These are phyloP conservation scores for Entomobrya proxima DNA, from an alignment of 2,888 invertebrate species.

Conservation along the genomic window DNA sequence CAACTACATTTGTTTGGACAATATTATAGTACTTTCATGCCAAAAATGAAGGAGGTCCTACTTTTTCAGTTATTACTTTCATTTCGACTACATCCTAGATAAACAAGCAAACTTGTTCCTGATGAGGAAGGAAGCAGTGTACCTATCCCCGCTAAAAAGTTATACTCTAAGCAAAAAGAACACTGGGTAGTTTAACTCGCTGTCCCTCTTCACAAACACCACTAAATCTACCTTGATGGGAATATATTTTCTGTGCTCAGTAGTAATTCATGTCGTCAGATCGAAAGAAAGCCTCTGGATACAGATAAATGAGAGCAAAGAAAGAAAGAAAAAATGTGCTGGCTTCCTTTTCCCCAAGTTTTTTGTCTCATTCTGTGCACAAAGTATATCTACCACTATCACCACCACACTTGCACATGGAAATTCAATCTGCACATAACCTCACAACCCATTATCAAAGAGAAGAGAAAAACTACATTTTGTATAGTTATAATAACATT, in stretches of 20 bases:
- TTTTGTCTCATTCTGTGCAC: background rate
- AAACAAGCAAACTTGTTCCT: slow-evolving; percentile 19
- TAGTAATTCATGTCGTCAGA: slow-evolving; percentile 51
- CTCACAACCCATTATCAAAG: slow-evolving; percentile 28
- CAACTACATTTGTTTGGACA: background rate
- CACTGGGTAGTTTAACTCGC: background rate
- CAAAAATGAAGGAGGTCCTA: background rate
- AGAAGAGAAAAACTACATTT: background rate
- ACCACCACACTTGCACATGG: background rate
- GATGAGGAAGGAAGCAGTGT: slow-evolving; percentile 6
- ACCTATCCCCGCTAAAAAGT: slow-evolving; percentile 3
- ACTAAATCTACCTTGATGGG: background rate
- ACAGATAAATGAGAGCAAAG: slow-evolving; percentile 47
- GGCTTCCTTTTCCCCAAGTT: slow-evolving; percentile 24
- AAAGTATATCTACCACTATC: background rate
- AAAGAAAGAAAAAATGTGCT: slow-evolving; percentile 41
- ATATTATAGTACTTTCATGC: background rate
- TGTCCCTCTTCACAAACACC: background rate
- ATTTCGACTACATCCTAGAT: background rate
- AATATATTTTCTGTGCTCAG: slow-evolving; percentile 4
- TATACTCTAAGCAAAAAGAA: background rate
- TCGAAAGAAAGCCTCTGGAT: slow-evolving; percentile 48
- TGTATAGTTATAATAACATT: background rate
- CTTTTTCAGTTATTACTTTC: background rate
- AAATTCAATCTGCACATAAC: background rate